Conservation (phyloP, 1,140 invertebrate genomes). For the Zophobas atratus region DNA sequence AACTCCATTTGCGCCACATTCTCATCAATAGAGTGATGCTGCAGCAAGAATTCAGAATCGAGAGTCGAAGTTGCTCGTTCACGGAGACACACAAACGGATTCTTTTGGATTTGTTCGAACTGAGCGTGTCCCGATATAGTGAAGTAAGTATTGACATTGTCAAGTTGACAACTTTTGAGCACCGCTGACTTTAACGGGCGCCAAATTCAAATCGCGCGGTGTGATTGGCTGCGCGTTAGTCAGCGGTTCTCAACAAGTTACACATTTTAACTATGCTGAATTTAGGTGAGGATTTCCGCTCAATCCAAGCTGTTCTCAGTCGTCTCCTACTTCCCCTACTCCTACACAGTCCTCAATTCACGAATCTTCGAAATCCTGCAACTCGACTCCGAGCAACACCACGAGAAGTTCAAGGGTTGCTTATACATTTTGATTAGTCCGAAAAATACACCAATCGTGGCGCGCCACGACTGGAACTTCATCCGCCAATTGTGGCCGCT, state of each 20-base stretch:
- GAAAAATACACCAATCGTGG: conserved; percentile 75
- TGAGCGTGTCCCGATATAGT: conserved; percentile 80
- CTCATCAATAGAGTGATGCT: conserved; percentile 77
- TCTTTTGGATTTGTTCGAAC: conserved; percentile 75
- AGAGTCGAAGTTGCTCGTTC: conserved; percentile 67
- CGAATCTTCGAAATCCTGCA: conserved; percentile 74
- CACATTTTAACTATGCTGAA: conserved; percentile 53
- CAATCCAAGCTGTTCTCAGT: conserved; percentile 74
- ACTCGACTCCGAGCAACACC: conserved; percentile 73
- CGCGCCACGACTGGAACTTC: conserved; percentile 83
- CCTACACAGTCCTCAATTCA: conserved; percentile 74
- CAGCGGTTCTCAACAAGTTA: conserved; percentile 4
- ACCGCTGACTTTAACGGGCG: too few relatives aligned
- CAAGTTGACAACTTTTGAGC: conserved; percentile 38
- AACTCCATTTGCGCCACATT: conserved; percentile 76
- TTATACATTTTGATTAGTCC: conserved; percentile 83
- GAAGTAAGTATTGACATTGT: conserved; percentile 69
- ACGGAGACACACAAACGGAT: conserved; percentile 75
- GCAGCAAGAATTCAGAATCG: conserved; percentile 78
- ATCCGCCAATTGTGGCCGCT: conserved; percentile 83
- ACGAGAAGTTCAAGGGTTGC: conserved; percentile 86
- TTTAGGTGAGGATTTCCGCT: conserved; percentile 75
- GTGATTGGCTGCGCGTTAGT: too few relatives aligned
- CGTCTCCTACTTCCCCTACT: conserved; percentile 73
- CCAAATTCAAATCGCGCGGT: too few relatives aligned